Conservation (phyloP, 2,113 vertebrate genomes). For the Epinephelus moara region DNA sequence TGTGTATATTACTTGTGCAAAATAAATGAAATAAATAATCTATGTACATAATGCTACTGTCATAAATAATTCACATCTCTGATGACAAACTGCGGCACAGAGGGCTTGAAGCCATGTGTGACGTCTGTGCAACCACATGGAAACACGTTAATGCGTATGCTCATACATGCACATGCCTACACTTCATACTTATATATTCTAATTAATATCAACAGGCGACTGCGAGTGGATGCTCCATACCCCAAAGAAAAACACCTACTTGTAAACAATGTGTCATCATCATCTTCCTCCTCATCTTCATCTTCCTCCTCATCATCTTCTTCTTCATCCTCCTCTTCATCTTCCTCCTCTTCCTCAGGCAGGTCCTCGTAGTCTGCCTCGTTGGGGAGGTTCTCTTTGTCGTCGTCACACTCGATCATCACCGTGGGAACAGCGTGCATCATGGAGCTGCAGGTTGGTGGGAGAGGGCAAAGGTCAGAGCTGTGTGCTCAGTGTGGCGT, state of each 20-base stretch:
- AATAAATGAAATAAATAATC: background rate
- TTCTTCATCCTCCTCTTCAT: conserved; percentile 90
- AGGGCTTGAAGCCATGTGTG: conserved; percentile 7
- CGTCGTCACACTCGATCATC: conserved; percentile 94
- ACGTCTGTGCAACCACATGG: background rate
- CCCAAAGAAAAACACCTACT: conserved; percentile 80
- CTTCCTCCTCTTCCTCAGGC: conserved; percentile 88
- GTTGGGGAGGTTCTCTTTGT: conserved; percentile 97
- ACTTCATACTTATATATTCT: too few species aligned
- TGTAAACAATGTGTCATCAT: conserved; percentile 89
- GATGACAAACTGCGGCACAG: background rate
- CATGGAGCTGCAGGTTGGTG: conserved; percentile 86
- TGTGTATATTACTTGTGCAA: background rate
- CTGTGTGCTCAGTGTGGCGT: background rate
- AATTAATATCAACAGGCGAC: background rate
- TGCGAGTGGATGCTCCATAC: background rate
- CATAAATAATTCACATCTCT: conserved; percentile 43
- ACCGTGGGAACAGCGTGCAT: conserved; percentile 92
- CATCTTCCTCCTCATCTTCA: conserved; percentile 81
- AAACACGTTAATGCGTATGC: background rate
- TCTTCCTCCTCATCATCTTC: conserved; percentile 85
- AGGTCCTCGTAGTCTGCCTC: conserved; percentile 90
- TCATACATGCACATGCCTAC: background rate
- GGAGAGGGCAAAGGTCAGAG: conserved; percentile 48
- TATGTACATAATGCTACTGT: background rate